phyloP scores from a whole-genome alignment of 1,140 invertebrate species.

The Vollenhovia emeryi region DNA sequence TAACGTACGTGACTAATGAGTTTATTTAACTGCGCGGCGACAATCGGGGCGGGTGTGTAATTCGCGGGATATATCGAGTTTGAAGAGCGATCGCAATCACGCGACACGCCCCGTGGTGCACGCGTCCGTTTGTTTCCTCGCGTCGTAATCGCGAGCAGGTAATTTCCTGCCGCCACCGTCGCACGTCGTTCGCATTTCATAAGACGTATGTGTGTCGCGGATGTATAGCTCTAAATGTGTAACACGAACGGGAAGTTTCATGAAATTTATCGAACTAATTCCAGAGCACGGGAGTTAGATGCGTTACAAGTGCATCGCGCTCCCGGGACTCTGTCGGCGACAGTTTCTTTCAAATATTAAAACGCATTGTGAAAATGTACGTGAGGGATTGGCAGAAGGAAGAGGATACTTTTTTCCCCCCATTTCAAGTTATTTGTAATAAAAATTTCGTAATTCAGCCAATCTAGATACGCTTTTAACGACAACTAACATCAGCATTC shows the following conservation, averaged over 20 bases:
- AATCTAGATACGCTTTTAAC: neutral
- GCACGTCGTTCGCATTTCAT: slow-evolving; percentile 23
- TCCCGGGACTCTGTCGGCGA: neutral
- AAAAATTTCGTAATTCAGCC: neutral
- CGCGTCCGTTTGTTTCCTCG: slow-evolving; percentile 49
- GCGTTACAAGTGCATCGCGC: neutral
- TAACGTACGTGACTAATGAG: slow-evolving; percentile 49
- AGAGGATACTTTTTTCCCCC: neutral
- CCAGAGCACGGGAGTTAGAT: slow-evolving; percentile 3
- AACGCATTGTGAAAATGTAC: neutral
- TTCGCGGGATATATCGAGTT: slow-evolving; percentile 38
- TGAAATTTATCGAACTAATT: slow-evolving; percentile 52
- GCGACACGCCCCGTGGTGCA: neutral
- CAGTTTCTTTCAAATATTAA: neutral
- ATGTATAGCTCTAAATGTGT: neutral
- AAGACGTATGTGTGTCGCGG: slow-evolving; percentile 28
- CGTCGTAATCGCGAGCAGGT: slow-evolving; percentile 51
- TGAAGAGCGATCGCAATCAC: slow-evolving; percentile 56
- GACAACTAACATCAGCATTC: too few species aligned
- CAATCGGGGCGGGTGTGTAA: slow-evolving; percentile 24
- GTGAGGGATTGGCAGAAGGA: neutral
- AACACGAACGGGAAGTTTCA: slow-evolving; percentile 26
- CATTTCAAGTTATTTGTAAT: neutral
- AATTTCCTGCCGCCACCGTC: slow-evolving; percentile 23
- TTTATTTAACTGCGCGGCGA: slow-evolving; percentile 42